Conservation (phyloP, 2,888 invertebrate species). For the Tetranychus piercei region DNA sequence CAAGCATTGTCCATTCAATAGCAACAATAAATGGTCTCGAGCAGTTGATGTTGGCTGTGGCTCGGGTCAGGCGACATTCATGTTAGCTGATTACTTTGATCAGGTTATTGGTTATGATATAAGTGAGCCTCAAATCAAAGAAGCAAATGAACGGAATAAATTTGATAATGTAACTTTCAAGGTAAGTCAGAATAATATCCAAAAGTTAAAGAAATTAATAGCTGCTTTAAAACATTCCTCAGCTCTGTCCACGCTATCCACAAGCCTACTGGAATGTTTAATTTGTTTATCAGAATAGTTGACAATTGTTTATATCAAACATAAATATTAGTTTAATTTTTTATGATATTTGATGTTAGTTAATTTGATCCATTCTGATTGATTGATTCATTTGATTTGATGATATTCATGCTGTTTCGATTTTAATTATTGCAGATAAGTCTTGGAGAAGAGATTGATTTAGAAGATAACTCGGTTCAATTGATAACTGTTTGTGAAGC, state of each 20-base stretch:
- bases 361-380: too few species aligned
- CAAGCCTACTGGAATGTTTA: neutral
- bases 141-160: constrained; percentile 31
- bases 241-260: neutral
- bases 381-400: too few species aligned
- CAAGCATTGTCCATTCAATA: constrained; percentile 16
- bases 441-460: neutral
- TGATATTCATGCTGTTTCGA: too few species aligned
- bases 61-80: constrained; percentile 37
- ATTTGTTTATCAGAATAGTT: too few species aligned
- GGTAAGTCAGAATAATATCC: constrained; percentile 20
- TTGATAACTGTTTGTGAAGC: neutral
- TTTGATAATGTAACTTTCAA: constrained; percentile 24
- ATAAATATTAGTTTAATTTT: too few species aligned
- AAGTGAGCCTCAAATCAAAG: constrained; percentile 33
- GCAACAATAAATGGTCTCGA: constrained; percentile 23
- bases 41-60: constrained; percentile 40
- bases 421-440: neutral
- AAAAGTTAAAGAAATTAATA: neutral
- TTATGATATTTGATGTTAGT: too few species aligned
- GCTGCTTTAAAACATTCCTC: too few species aligned
- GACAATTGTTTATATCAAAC: too few species aligned
- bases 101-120: constrained; percentile 36
- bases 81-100: constrained; percentile 34
- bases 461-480: neutral